These are phyloP conservation scores for Eurystomus gularis DNA, from an alignment of 2,113 vertebrate genomes.

Conservation along the genomic window DNA sequence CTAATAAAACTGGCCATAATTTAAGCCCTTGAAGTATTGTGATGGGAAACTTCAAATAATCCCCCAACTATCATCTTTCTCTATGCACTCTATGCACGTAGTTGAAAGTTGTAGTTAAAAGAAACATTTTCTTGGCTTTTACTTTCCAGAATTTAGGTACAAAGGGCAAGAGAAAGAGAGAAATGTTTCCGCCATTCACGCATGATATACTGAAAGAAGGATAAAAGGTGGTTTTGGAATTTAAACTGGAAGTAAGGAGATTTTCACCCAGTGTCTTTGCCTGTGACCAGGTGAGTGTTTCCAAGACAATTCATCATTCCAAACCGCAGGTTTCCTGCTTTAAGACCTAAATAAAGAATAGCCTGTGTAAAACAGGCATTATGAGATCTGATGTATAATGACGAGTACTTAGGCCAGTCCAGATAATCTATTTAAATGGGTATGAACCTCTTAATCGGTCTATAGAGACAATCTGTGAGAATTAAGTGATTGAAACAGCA, in stretches of 20 bases:
- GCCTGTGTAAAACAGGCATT: background rate
- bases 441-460: background rate
- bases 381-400: background rate
- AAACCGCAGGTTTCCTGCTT: background rate
- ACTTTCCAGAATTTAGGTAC: background rate
- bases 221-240: background rate
- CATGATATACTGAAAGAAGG: background rate
- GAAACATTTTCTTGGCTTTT: background rate
- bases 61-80: background rate
- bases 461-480: background rate
- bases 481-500: background rate
- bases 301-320: background rate
- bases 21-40: background rate
- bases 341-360: background rate
- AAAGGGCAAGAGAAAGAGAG: background rate
- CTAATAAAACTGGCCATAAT: background rate
- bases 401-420: background rate
- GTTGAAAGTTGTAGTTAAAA: background rate
- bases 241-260: background rate
- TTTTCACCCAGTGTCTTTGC: background rate
- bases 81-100: background rate
- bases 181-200: fast-evolving
- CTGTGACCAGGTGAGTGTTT: background rate
- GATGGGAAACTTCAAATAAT: background rate
- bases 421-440: background rate